A percentile compares a stretch with the other conserved stretches of the same genome.
These are phyloP conservation scores for Raja brachyura DNA, from an alignment of 2,113 vertebrate species.

Conservation along the genomic window DNA sequence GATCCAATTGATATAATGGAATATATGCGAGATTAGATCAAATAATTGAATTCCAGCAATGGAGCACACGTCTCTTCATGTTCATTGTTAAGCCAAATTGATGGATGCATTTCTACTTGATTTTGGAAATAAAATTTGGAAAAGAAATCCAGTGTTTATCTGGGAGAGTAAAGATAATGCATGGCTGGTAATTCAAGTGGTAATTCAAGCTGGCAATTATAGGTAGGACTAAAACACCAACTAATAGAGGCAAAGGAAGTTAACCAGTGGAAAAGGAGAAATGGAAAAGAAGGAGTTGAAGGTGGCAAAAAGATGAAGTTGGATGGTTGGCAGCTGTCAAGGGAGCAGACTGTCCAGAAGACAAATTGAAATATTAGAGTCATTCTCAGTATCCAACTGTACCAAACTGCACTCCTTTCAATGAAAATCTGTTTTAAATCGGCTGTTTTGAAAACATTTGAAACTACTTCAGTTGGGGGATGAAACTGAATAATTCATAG, in stretches of 20 bases:
- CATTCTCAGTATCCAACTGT: background rate
- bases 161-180: no score
- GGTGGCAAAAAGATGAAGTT: background rate
- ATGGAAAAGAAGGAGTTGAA: background rate
- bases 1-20: no score
- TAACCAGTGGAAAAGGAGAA: background rate
- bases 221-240: background rate
- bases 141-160: background rate
- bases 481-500: background rate
- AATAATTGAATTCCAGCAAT: no score
- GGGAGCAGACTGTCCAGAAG: background rate
- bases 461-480: background rate
- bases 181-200: background rate
- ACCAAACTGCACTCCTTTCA: background rate
- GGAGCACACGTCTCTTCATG: no score
- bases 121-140: background rate
- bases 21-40: no score
- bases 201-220: background rate
- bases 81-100: no score
- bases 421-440: background rate
- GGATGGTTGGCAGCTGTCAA: background rate
- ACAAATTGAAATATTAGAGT: background rate
- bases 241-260: background rate
- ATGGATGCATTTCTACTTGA: no score
- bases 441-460: no score